These are phyloP conservation scores for Lasioglossum marginatum DNA, from an alignment of 2,888 invertebrate species.

Conservation along the genomic window DNA sequence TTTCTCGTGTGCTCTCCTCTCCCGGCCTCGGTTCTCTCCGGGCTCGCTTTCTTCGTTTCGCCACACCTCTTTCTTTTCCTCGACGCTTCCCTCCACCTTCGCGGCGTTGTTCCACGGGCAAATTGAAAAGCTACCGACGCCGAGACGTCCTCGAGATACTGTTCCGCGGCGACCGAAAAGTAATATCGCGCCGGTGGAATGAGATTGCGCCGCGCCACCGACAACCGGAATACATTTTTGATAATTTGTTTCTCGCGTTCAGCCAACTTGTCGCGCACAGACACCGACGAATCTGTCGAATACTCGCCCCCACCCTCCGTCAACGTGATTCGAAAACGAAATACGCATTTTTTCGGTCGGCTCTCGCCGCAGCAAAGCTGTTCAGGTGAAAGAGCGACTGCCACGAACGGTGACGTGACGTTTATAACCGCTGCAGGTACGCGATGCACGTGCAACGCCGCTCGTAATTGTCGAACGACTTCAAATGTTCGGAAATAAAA, in stretches of 20 bases:
- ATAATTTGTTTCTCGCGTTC: slow-evolving; percentile 39
- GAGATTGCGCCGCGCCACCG: slow-evolving; percentile 43
- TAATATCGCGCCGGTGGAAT: slow-evolving; percentile 65
- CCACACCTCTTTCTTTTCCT: slow-evolving; percentile 49
- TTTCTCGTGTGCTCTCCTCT: slow-evolving; percentile 34
- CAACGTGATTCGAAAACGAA: slow-evolving; percentile 8
- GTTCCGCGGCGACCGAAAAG: slow-evolving; percentile 62
- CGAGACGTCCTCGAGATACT: slow-evolving; percentile 58
- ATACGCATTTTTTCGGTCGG: not conserved
- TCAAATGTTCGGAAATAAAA: not conserved
- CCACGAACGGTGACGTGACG: not conserved
- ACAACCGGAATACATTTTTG: slow-evolving; percentile 43
- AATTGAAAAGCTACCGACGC: slow-evolving; percentile 70
- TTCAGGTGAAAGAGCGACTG: not conserved
- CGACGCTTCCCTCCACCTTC: slow-evolving; percentile 47
- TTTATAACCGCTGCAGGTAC: not conserved
- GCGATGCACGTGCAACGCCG: not conserved
- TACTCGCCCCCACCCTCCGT: not conserved
- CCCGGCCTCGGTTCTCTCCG: not conserved
- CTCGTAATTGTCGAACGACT: slow-evolving; percentile 2
- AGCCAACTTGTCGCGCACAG: not conserved
- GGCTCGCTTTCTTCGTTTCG: slow-evolving; percentile 6
- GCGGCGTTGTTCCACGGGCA: slow-evolving; percentile 53
- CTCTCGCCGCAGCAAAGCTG: not conserved
- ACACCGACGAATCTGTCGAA: not conserved